Base-by-base conservation (phyloP, 2,113 vertebrate genomes). In the Cynoglossus semilaevis region DNA sequence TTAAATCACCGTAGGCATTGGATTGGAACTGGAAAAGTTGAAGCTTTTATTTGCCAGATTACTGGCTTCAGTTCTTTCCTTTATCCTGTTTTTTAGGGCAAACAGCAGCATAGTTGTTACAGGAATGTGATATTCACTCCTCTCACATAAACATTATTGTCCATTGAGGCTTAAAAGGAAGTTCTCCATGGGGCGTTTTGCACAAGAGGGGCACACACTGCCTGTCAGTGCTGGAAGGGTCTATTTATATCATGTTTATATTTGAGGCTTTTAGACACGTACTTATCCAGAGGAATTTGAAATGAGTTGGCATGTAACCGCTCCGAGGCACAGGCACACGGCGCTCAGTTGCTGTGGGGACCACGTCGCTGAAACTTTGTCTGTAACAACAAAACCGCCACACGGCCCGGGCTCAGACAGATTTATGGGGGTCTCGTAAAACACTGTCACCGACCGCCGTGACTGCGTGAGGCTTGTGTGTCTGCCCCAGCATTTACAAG, bases 241-340 rank as follows among this genome's bases (percentile, higher is more conserved):
- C 34, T 61, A 37, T 72, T 77, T 65, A 50, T 66, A 52, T 60
- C 9, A 42, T 65, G 70, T 85, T 83, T 80, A 85, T 37, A 51
- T 62, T 35, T 18, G 17, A 63, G 55, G 71, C 72, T 85, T 82
- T 87, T 76, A 84, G 63, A 66, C 56, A 58, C 50, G 18, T 8
- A 37, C 54, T 57, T 58, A 71, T 46, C 57, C 29, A 38, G 36
- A 52, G 22, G 49, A 22, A 51, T 35, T 51, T 52, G 14, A 74
- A 74, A 72, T 48, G 43, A 63, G 60, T 58, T 7, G 1, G 46
- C 22, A 36, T 53, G 51, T 59, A 72, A 61, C 15, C 50, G 57
- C 52, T 66, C 42, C 19, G 48, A 9, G 59, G 47, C 51, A 36
- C n/a, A 11, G 58, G 22, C 51, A 22, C 50, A 40, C 4, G 8